A percentile compares a stretch with the other conserved stretches of the same genome.
Evolutionary conservation across 2,888 invertebrate genomes (phyloP).

Genomic region (Callyntrura guangdongensis): DNA sequence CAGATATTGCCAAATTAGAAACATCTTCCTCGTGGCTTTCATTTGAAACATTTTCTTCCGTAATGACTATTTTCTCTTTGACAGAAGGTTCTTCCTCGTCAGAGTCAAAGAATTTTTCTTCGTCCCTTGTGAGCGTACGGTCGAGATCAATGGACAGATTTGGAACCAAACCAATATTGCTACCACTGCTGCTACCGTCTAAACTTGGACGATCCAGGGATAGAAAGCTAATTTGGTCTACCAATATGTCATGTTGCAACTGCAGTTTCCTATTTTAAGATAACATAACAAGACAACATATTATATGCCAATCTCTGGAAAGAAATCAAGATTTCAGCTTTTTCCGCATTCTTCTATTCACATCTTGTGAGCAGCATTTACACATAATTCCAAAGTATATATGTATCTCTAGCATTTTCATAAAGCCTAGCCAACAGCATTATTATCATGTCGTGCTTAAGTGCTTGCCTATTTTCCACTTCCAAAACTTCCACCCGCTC

Average conservation of each 20-base stretch:
- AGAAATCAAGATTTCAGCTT: neutral
- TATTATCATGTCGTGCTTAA: no score
- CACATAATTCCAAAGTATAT: neutral
- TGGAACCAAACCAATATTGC: slow-evolving; percentile 66
- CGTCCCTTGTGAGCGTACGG: slow-evolving; percentile 70
- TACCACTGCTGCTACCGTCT: slow-evolving; percentile 58
- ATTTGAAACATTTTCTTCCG: neutral
- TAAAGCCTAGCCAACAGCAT: no score
- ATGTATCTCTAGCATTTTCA: no score
- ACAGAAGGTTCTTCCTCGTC: slow-evolving; percentile 78
- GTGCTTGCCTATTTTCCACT: slow-evolving; percentile 82
- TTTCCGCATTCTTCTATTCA: slow-evolving; percentile 57
- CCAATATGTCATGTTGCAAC: slow-evolving; percentile 82
- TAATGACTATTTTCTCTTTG: slow-evolving; percentile 68
- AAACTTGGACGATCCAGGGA: slow-evolving; percentile 82
- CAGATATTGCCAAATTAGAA: neutral
- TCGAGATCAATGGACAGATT: slow-evolving; percentile 74
- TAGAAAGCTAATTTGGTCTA: slow-evolving; percentile 84
- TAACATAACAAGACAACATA: slow-evolving; percentile 29
- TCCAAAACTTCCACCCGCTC: slow-evolving; percentile 83
- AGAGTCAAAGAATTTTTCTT: slow-evolving; percentile 73
- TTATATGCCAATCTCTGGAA: neutral
- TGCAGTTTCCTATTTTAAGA: slow-evolving; percentile 80
- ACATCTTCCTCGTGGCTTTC: neutral
- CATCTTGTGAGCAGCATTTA: no score